phyloP scores from a whole-genome alignment of 1,140 invertebrate species.

The Lepidotrigona ventralis region DNA sequence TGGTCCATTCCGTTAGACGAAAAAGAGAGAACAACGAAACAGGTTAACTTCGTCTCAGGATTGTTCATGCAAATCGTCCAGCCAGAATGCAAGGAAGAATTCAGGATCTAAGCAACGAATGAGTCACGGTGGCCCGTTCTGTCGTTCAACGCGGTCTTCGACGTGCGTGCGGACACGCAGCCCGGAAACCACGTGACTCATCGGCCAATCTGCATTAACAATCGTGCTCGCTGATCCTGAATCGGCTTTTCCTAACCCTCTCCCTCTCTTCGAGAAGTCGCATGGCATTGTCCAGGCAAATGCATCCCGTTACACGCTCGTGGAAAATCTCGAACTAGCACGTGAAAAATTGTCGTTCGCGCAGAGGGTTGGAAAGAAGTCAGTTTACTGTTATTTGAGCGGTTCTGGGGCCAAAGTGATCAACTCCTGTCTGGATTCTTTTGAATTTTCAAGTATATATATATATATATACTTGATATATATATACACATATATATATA shows the following conservation, averaged over 20 bases:
- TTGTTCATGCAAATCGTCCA: background rate
- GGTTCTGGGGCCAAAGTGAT: too few relatives aligned
- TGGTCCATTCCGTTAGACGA: too few relatives aligned
- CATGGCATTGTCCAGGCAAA: background rate
- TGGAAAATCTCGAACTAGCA: background rate
- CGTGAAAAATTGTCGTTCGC: too few relatives aligned
- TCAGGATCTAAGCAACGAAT: constrained; percentile 3
- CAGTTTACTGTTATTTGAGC: too few relatives aligned
- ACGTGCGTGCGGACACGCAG: constrained; percentile 70
- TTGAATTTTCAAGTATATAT: too few relatives aligned
- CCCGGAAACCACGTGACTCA: constrained; percentile 73
- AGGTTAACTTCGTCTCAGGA: background rate
- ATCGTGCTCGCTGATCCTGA: constrained; percentile 52
- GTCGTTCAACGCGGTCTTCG: constrained; percentile 48
- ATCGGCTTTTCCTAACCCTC: constrained; percentile 22
- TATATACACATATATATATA: too few relatives aligned
- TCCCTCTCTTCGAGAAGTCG: background rate
- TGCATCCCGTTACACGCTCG: constrained; percentile 13
- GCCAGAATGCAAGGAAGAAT: constrained; percentile 6
- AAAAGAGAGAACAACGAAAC: background rate
- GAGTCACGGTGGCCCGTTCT: constrained; percentile 42
- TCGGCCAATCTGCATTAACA: constrained; percentile 68
- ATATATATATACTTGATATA: too few relatives aligned
- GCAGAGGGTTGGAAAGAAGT: too few relatives aligned
- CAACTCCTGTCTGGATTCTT: too few relatives aligned